A percentile compares a stretch with the other conserved stretches of the same genome.
These are phyloP conservation scores for Pentalonia nigronervosa DNA, from an alignment of 1,140 invertebrate genomes.

Conservation along the genomic window DNA sequence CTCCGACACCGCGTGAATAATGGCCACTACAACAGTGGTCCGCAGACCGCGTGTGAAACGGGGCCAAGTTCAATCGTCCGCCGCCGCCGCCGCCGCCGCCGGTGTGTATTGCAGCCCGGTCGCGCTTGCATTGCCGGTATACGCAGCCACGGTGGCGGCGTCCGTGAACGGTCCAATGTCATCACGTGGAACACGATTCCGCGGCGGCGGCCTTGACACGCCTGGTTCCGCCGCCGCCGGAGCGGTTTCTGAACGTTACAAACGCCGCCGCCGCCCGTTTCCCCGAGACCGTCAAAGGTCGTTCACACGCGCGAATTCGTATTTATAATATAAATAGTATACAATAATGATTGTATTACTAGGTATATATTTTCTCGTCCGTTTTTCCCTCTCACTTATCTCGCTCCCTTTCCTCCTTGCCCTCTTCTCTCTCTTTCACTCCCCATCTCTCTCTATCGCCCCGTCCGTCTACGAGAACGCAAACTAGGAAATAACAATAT, in stretches of 20 bases:
- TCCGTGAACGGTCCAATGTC: slow-evolving; percentile 55
- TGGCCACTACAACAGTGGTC: neutral
- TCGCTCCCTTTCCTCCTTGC: too few relatives aligned
- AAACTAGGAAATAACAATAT: neutral
- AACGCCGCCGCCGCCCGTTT: neutral
- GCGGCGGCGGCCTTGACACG: slow-evolving; percentile 53
- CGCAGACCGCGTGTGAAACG: neutral
- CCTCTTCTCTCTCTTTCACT: too few relatives aligned
- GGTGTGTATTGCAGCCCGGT: neutral
- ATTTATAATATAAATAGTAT: neutral
- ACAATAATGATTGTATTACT: neutral
- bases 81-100: neutral
- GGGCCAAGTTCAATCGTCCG: slow-evolving; percentile 40
- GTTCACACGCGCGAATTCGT: slow-evolving; percentile 4
- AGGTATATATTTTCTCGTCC: neutral
- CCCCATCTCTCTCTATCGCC: too few relatives aligned
- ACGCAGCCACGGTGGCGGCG: neutral
- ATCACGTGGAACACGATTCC: slow-evolving; percentile 42
- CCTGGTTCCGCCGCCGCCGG: slow-evolving; percentile 22
- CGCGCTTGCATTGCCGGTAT: slow-evolving; percentile 42
- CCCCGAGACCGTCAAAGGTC: slow-evolving; percentile 24
- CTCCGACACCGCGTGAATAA: neutral
- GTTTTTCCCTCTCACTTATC: neutral
- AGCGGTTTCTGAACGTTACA: neutral
- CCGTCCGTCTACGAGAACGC: neutral